phyloP scores from a whole-genome alignment of 2,113 vertebrate genomes.

The Spea bombifrons region DNA sequence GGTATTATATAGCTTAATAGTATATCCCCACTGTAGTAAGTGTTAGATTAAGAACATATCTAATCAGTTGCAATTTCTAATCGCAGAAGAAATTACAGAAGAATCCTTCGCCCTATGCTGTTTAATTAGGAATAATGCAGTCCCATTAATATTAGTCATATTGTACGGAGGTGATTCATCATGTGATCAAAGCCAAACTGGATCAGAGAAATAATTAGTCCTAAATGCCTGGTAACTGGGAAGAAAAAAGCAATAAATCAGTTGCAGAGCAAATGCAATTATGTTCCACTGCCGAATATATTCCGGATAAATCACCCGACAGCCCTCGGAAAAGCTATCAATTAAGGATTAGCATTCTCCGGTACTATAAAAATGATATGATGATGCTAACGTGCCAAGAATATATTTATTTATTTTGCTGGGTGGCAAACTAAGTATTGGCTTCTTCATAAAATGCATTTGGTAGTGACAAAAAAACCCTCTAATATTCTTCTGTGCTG shows the following conservation, averaged over 20 bases:
- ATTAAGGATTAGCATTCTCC: conserved; percentile 52
- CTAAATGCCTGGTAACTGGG: conserved; percentile 65
- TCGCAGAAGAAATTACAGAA: conserved; percentile 56
- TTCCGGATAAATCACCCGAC: conserved; percentile 52
- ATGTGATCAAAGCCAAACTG: conserved; percentile 72
- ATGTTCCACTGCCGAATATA: conserved; percentile 52
- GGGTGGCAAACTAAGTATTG: conserved; percentile 28
- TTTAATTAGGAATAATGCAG: conserved; percentile 61
- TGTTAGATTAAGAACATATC: too few species aligned
- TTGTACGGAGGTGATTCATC: conserved; percentile 72
- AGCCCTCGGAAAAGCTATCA: conserved; percentile 57
- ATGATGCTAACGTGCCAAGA: conserved; percentile 10
- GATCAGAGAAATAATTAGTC: conserved; percentile 76
- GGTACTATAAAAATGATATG: conserved; percentile 42
- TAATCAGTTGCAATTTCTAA: conserved; percentile 56
- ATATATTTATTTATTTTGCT: conserved; percentile 27
- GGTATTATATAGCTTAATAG: not conserved
- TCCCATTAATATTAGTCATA: conserved; percentile 61
- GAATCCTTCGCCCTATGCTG: conserved; percentile 54
- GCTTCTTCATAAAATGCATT: conserved; percentile 14
- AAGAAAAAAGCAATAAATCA: conserved; percentile 63
- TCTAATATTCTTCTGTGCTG: not conserved
- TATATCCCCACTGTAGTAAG: too few species aligned
- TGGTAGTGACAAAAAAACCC: not conserved
- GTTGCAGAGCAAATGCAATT: conserved; percentile 61